A percentile compares a stretch with the other conserved stretches of the same genome.
phyloP scores from a whole-genome alignment of 2,888 invertebrate species.

The Harpagoxenus sublaevis region DNA sequence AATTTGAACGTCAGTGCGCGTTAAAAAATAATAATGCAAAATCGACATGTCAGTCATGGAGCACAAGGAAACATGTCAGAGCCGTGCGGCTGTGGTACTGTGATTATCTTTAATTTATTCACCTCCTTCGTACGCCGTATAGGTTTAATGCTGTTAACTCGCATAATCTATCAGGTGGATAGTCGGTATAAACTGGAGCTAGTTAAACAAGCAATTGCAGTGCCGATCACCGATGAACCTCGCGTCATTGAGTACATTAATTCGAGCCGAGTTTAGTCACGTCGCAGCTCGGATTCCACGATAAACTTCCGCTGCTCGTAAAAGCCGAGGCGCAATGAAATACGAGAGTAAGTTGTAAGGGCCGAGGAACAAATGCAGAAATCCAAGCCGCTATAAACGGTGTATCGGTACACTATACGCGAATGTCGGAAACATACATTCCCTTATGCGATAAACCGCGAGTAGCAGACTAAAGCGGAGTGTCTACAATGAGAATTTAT shows the following conservation, averaged over 20 bases:
- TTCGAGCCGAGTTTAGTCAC: slow-evolving; percentile 28
- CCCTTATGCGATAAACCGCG: background rate
- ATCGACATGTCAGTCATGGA: too few species aligned
- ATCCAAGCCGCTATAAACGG: slow-evolving; percentile 5
- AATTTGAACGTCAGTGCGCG: too few species aligned
- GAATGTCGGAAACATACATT: background rate
- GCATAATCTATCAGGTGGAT: background rate
- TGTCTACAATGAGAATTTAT: too few species aligned
- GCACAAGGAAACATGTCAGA: too few species aligned
- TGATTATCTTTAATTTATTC: background rate
- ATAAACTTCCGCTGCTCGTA: slow-evolving; percentile 47
- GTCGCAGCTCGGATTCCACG: slow-evolving; percentile 34
- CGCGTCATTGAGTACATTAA: slow-evolving; percentile 24
- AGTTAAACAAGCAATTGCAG: background rate
- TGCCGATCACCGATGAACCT: slow-evolving; percentile 15
- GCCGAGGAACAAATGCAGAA: slow-evolving; percentile 2
- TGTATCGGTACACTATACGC: background rate
- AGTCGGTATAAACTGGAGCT: background rate
- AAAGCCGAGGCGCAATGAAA: slow-evolving; percentile 28
- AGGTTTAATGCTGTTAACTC: background rate
- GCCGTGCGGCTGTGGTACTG: too few species aligned
- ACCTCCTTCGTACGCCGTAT: background rate
- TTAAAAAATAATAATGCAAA: too few species aligned
- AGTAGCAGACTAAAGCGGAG: too few species aligned
- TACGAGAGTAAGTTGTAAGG: slow-evolving; percentile 26